Percentiles rank a stretch among this genome's conserved stretches.
phyloP scores from a whole-genome alignment of 2,888 invertebrate genomes.

The Cynaeus angustus region DNA sequence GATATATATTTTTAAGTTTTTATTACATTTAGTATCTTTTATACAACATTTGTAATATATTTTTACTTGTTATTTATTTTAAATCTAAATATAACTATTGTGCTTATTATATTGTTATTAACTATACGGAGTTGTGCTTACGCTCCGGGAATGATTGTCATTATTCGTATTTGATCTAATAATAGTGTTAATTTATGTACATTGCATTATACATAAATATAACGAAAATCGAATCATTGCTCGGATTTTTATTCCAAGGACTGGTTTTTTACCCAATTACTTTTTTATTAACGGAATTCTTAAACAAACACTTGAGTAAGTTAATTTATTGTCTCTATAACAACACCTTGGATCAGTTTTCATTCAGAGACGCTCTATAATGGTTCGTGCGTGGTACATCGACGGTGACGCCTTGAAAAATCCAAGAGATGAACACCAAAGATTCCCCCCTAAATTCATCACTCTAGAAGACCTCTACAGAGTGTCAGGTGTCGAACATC shows the following conservation, averaged over 20 bases:
- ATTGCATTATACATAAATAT: conserved; percentile 71
- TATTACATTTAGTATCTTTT: conserved; percentile 70
- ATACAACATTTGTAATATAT: conserved; percentile 70
- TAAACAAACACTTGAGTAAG: conserved; percentile 22
- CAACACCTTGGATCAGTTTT: conserved; percentile 2
- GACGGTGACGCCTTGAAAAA: conserved; percentile 80
- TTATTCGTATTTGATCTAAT: conserved; percentile 70
- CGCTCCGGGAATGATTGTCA: conserved; percentile 71
- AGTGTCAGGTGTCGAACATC: conserved; percentile 66
- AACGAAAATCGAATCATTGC: conserved; percentile 63
- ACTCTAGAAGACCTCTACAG: conserved; percentile 79
- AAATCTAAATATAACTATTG: conserved; percentile 64
- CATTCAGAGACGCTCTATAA: conserved; percentile 67
- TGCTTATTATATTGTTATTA: conserved; percentile 65
- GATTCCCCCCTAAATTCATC: conserved; percentile 83
- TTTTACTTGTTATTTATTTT: conserved; percentile 70
- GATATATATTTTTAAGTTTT: conserved; percentile 64
- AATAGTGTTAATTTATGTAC: conserved; percentile 72
- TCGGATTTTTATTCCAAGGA: conserved; percentile 21
- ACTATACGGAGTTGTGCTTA: conserved; percentile 63
- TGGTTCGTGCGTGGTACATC: conserved; percentile 95
- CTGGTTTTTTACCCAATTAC: not conserved
- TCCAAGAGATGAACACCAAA: conserved; percentile 89
- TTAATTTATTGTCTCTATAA: conserved; percentile 20
- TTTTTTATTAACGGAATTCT: not conserved